Evolutionary conservation across 2,113 vertebrate genomes (phyloP).

Genomic region (Halichoeres trimaculatus): DNA sequence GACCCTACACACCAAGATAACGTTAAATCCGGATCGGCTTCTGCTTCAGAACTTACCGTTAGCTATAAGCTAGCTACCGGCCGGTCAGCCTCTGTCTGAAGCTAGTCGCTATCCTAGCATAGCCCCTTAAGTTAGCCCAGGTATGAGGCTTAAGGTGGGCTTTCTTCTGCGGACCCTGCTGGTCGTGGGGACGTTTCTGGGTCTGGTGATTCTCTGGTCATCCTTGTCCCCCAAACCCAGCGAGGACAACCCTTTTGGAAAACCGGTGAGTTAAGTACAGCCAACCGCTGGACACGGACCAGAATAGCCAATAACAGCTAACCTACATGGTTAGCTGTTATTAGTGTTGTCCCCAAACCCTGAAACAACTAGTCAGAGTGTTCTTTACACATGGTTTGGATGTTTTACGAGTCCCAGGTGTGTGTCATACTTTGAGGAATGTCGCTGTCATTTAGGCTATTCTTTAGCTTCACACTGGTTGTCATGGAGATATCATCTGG

Average conservation of each 20-base stretch:
- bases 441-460: background rate
- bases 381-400: background rate
- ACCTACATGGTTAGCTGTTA: background rate
- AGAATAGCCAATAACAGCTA: background rate
- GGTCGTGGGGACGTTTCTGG: slow-evolving; percentile 88
- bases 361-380: background rate
- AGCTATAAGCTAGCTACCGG: background rate
- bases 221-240: slow-evolving; percentile 84
- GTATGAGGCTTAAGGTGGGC: slow-evolving; percentile 90
- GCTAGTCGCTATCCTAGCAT: slow-evolving; percentile 40
- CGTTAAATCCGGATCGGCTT: background rate
- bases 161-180: slow-evolving; percentile 90
- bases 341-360: background rate
- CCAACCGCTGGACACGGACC: background rate
- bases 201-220: slow-evolving; percentile 90
- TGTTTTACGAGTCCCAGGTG: background rate
- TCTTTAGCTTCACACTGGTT: slow-evolving; percentile 41
- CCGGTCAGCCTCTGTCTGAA: background rate
- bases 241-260: slow-evolving; percentile 80
- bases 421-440: background rate
- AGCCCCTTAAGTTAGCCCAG: slow-evolving; percentile 6
- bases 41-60: background rate
- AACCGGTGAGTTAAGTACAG: slow-evolving; percentile 79
- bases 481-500: slow-evolving; percentile 74
- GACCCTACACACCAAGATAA: no score